phyloP scores from a whole-genome alignment of 2,797 vertebrate genomes.

The Sebastes diaconus region DNA sequence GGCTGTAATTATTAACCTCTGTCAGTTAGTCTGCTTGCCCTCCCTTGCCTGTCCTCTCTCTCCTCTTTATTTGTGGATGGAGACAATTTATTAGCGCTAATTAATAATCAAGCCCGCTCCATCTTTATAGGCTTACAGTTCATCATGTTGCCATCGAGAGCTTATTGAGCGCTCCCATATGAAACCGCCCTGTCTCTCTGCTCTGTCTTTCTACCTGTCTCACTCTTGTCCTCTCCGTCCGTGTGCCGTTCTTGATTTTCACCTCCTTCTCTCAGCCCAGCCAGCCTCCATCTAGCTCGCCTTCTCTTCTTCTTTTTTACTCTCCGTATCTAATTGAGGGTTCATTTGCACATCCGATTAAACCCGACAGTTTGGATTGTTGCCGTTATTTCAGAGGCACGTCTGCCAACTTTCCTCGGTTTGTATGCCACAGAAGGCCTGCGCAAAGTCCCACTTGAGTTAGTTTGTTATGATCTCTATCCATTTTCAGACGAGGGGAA shows the following conservation, averaged over 20 bases:
- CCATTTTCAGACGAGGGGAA: slow-evolving; percentile 29
- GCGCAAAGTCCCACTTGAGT: slow-evolving; percentile 7
- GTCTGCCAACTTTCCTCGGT: slow-evolving; percentile 19
- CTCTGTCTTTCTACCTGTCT: not conserved
- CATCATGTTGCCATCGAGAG: slow-evolving; percentile 33
- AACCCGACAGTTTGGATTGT: slow-evolving; percentile 33
- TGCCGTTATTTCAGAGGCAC: slow-evolving; percentile 22
- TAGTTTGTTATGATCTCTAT: slow-evolving; percentile 14
- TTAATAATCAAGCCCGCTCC: slow-evolving; percentile 57
- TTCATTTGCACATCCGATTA: slow-evolving; percentile 42
- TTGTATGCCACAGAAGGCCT: slow-evolving; percentile 11
- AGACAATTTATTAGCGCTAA: slow-evolving; percentile 68
- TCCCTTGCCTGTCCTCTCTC: slow-evolving; percentile 6
- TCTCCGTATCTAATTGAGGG: slow-evolving; percentile 25
- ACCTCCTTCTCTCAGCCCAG: not conserved
- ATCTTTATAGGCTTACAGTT: slow-evolving; percentile 48
- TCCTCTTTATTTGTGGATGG: slow-evolving; percentile 44
- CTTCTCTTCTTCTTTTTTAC: slow-evolving; percentile 29
- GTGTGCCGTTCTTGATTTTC: not conserved
- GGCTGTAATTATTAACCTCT: slow-evolving; percentile 52
- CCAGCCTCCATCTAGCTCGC: not conserved
- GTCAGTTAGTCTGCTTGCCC: slow-evolving; percentile 20
- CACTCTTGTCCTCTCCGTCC: not conserved
- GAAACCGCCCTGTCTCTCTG: slow-evolving; percentile 1
- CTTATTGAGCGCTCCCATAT: slow-evolving; percentile 12